Percentiles rank a stretch among this genome's conserved stretches.
phyloP scores from a whole-genome alignment of 2,113 vertebrate species.

The Galemys pyrenaicus region DNA sequence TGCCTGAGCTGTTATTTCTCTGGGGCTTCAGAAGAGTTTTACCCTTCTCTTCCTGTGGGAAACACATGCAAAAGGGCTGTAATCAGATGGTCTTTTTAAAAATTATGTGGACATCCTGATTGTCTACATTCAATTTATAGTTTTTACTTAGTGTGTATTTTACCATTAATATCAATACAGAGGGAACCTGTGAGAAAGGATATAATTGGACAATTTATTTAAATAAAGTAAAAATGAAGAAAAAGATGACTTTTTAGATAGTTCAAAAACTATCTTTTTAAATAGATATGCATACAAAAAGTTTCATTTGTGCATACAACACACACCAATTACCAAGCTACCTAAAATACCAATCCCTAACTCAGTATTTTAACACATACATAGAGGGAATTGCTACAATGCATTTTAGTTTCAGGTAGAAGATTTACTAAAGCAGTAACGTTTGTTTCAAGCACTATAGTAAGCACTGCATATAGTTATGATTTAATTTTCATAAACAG shows the following conservation, averaged over 20 bases:
- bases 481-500: neutral
- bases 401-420: neutral
- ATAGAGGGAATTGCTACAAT: neutral
- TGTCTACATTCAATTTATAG: neutral
- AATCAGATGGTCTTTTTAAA: neutral
- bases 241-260: slow-evolving; percentile 21
- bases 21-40: neutral
- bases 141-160: neutral
- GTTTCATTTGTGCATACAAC: neutral
- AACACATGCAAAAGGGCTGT: neutral
- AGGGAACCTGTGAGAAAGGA: neutral
- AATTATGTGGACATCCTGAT: neutral
- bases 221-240: slow-evolving; percentile 11
- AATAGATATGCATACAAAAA: neutral
- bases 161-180: slow-evolving; percentile 36
- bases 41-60: neutral
- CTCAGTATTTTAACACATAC: slow-evolving; percentile 3
- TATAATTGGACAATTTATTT: neutral
- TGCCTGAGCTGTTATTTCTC: slow-evolving; percentile 26
- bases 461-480: neutral
- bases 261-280: slow-evolving; percentile 1
- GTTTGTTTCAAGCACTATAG: neutral
- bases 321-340: neutral
- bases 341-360: neutral
- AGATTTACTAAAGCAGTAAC: neutral